Conservation (phyloP, 2,888 invertebrate genomes). For the Panorpa germanica region DNA sequence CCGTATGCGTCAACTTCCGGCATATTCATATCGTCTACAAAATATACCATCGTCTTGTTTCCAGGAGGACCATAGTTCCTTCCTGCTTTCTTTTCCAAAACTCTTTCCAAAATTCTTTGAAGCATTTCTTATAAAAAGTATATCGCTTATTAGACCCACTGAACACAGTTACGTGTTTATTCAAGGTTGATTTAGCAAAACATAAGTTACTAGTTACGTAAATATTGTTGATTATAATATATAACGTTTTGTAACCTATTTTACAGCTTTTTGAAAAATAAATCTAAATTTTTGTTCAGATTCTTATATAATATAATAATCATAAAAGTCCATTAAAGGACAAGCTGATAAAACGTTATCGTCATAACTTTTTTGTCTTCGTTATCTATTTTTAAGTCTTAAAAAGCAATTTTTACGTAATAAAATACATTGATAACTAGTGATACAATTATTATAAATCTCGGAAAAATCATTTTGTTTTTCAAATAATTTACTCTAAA, state of each 20-base stretch:
- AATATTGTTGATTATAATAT: too few species aligned
- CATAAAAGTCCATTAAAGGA: too few species aligned
- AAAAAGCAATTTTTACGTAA: constrained; percentile 6
- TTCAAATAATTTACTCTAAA: constrained; percentile 1
- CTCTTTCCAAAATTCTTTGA: constrained; percentile 73
- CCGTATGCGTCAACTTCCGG: constrained; percentile 89
- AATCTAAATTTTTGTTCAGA: too few species aligned
- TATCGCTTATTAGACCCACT: too few species aligned
- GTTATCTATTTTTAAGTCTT: too few species aligned
- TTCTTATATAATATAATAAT: too few species aligned
- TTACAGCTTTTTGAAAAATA: too few species aligned
- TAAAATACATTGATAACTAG: neutral
- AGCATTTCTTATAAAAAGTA: constrained; percentile 52
- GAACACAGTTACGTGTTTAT: neutral
- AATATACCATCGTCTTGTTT: constrained; percentile 81
- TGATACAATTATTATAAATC: neutral
- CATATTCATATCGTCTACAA: constrained; percentile 94
- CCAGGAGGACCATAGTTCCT: constrained; percentile 86
- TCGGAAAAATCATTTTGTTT: neutral
- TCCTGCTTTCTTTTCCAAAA: constrained; percentile 88
- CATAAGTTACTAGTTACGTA: neutral
- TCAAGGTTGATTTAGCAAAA: too few species aligned
- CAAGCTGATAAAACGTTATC: too few species aligned
- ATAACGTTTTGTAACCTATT: too few species aligned
- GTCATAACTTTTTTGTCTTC: too few species aligned